These are phyloP conservation scores for Lasioglossum oenotherae DNA, from an alignment of 2,888 invertebrate species.

Conservation along the genomic window DNA sequence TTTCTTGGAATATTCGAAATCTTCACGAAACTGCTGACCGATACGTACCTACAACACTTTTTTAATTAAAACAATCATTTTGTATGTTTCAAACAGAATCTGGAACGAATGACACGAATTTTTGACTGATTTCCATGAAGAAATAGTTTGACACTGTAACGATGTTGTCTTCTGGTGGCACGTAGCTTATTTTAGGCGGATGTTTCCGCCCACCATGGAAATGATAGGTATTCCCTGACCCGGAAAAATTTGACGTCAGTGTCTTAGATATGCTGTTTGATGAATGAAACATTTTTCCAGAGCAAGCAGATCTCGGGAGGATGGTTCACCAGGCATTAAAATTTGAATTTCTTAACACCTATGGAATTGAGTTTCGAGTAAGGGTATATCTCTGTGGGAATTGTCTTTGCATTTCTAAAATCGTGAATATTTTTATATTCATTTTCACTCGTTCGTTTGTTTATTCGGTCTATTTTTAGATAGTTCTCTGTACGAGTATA, in stretches of 20 bases:
- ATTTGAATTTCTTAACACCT: constrained; percentile 61
- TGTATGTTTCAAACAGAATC: neutral
- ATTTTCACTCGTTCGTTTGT: neutral
- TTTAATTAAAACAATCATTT: neutral
- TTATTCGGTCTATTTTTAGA: neutral
- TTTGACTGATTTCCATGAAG: neutral
- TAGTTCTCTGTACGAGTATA: neutral
- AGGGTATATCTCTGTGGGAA: constrained; percentile 6
- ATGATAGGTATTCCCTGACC: constrained; percentile 44
- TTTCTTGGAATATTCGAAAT: neutral
- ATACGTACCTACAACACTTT: neutral
- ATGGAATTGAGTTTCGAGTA: constrained; percentile 38
- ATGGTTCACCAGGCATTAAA: constrained; percentile 59
- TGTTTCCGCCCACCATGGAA: constrained; percentile 13
- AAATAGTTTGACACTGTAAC: neutral
- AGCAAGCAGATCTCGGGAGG: constrained; percentile 39
- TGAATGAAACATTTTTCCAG: constrained; percentile 67
- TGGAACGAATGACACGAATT: neutral
- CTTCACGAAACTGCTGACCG: neutral
- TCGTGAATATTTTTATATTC: constrained; percentile 1
- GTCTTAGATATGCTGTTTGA: constrained; percentile 33
- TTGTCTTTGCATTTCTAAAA: constrained; percentile 13
- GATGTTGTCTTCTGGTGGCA: neutral
- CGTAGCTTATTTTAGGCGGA: neutral
- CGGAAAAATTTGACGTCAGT: constrained; percentile 38